Base-by-base conservation (phyloP, 2,888 invertebrate genomes). In the Urechis unicinctus region DNA sequence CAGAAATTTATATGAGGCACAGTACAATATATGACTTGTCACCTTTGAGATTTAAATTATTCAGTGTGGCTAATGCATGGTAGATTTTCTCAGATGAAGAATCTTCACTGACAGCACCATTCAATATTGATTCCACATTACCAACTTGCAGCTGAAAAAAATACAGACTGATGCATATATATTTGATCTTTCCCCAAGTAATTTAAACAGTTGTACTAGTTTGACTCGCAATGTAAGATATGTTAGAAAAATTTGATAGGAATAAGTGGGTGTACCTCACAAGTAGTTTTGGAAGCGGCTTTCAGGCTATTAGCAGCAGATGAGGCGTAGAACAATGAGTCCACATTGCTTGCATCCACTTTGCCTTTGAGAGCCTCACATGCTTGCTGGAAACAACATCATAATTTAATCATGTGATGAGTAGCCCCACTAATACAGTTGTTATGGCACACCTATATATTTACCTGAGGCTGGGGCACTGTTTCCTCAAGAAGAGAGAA, bases 51-150 rank as follows among this genome's bases (percentile, higher is more conserved):
- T 86, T 87, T 0, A 91, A 73, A 30, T 85, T 83, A 63, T 84
- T 85, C 51, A 89, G 78, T 0, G 88, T 82, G 66, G 84, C 85
- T 17, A 87, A 82, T 9, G 88, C 88, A 78, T 87, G 84, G 72
- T 86, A 89, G 30, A 93, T 69, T 53, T 68, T 68, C 24, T 64
- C 61, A 30, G 87, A 82, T 2, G 85, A 82, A 0, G 86, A 83
- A 1, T 85, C 84, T 22, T 86, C 86, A 63, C 84, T 84, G 45
- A 86, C 84, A n/a, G 89, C 74, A 0, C 81, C 77, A 44, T 80
- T 81, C 42, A 83, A 81, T 0, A 86, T 61, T 36, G 68, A 64
- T 64, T 77, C 63, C 2, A 68, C 70, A 55, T 61, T 63, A 43
- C 65, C 65, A n/a, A 64, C 59, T 44, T 63, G 44, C 47, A 71